Conservation (phyloP, 2,888 invertebrate genomes). For the Trachelus stipa region DNA sequence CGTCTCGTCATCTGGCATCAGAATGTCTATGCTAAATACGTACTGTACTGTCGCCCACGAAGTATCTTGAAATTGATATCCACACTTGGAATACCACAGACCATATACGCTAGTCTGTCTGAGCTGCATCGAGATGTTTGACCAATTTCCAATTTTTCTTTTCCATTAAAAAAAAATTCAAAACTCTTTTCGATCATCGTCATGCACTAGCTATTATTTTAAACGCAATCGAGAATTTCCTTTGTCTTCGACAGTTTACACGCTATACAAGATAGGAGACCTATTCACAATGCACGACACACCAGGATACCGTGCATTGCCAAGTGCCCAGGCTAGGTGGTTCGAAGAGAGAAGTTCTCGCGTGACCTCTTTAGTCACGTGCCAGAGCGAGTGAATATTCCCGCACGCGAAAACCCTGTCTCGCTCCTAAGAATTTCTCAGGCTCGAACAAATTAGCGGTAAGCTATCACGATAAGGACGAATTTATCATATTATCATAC, state of each 20-base stretch:
- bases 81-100: neutral
- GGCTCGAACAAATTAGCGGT: neutral
- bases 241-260: neutral
- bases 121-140: neutral
- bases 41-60: neutral
- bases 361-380: neutral
- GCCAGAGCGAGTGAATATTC: neutral
- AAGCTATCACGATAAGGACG: neutral
- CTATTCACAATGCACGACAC: neutral
- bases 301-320: neutral
- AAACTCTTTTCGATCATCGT: neutral
- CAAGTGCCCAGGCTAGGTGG: neutral
- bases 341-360: neutral
- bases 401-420: neutral
- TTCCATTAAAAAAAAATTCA: neutral
- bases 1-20: constrained; percentile 54
- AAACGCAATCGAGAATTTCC: neutral
- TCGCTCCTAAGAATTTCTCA: neutral
- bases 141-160: neutral
- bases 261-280: neutral
- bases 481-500: neutral
- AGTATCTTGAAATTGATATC: neutral
- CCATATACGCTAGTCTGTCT: neutral
- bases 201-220: neutral
- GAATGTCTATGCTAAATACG: constrained; percentile 34